Conservation (phyloP, 2,888 invertebrate species). For the Plebejus melissa region DNA sequence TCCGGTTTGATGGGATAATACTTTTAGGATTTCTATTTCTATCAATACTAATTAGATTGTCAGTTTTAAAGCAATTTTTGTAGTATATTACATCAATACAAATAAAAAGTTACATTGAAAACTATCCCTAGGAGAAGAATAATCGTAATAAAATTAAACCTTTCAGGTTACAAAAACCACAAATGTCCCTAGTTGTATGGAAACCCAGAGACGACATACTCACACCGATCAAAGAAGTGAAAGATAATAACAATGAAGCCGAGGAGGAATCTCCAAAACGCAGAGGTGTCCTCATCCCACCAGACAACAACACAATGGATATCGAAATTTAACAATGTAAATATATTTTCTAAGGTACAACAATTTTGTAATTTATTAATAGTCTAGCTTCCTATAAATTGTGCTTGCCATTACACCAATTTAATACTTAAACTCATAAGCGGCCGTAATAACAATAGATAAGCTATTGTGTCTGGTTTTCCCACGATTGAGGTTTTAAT, state of each 20-base stretch:
- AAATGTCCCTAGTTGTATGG: slow-evolving; percentile 90
- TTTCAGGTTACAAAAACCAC: slow-evolving; percentile 82
- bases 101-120: neutral
- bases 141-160: neutral
- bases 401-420: neutral
- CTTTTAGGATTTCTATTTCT: neutral
- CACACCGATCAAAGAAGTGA: slow-evolving; percentile 51
- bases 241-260: slow-evolving; percentile 43
- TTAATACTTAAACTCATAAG: neutral
- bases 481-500: neutral
- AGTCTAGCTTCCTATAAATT: neutral
- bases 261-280: slow-evolving; percentile 46
- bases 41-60: neutral
- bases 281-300: slow-evolving; percentile 54
- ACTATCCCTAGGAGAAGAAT: neutral
- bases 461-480: too few species aligned
- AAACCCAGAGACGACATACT: slow-evolving; percentile 82
- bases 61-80: neutral
- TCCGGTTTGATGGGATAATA: neutral
- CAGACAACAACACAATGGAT: slow-evolving; percentile 45
- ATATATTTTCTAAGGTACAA: neutral
- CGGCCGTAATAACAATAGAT: too few species aligned
- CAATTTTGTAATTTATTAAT: neutral
- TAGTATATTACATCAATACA: neutral
- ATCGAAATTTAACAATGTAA: slow-evolving; percentile 60